Percentiles rank a stretch among this genome's conserved stretches.
Evolutionary conservation across 2,888 invertebrate genomes (phyloP).

Genomic region (Drosophila helvetica): DNA sequence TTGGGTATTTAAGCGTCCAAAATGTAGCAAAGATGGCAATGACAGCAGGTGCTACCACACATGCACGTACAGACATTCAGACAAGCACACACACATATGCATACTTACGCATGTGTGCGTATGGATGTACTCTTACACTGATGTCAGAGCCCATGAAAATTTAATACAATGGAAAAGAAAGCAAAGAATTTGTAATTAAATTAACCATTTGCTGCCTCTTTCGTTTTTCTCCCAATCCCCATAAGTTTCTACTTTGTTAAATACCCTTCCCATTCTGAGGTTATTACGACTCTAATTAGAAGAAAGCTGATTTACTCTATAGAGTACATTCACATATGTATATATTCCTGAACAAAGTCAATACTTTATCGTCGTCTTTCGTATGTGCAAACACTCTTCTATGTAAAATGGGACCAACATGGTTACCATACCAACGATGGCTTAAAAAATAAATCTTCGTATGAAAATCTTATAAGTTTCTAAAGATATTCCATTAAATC

Average conservation of each 20-base stretch:
- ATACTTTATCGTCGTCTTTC: no score
- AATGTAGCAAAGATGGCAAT: constrained; percentile 56
- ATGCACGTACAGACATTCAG: constrained; percentile 21
- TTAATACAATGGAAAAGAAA: constrained; percentile 69
- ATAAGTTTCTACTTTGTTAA: constrained; percentile 15
- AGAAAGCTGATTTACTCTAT: no score
- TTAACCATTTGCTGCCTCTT: constrained; percentile 64
- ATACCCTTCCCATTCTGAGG: no score
- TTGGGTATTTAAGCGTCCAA: constrained; percentile 71
- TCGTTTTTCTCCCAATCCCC: neutral
- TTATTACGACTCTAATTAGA: no score
- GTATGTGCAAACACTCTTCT: no score
- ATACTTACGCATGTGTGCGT: neutral
- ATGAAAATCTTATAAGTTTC: no score
- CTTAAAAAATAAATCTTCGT: no score
- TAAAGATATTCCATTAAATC: no score
- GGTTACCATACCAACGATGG: no score
- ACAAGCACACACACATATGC: constrained; percentile 4
- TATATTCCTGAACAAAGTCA: no score
- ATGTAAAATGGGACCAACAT: no score
- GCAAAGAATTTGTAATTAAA: constrained; percentile 78
- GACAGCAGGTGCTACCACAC: constrained; percentile 69
- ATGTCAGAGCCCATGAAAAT: constrained; percentile 58
- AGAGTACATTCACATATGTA: no score
- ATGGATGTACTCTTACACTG: neutral